Evolutionary conservation across 2,113 vertebrate genomes (phyloP).

Genomic region (Salvelinus sp.): DNA sequence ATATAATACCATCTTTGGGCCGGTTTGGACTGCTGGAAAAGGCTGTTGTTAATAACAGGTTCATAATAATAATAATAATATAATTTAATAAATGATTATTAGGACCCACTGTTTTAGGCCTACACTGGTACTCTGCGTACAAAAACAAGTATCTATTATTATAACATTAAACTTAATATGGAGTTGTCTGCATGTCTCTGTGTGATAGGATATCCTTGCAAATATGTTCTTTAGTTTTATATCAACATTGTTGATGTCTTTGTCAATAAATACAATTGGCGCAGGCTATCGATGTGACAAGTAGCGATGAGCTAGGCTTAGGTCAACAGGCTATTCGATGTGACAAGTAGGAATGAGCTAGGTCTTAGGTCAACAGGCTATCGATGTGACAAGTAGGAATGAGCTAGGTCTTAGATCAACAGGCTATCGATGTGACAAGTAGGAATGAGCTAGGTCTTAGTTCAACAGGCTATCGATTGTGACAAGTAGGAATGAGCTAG

Average conservation of each 20-base stretch:
- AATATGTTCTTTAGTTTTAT: slow-evolving; percentile 15
- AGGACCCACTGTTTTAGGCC: slow-evolving; percentile 42
- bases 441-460: no score
- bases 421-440: no score
- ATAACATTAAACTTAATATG: slow-evolving; percentile 58
- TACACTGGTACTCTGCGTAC: slow-evolving; percentile 28
- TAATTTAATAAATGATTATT: slow-evolving; percentile 34
- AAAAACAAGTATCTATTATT: not conserved
- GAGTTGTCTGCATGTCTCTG: slow-evolving; percentile 29
- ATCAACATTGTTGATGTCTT: slow-evolving; percentile 39
- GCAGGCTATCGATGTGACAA: slow-evolving; percentile 39
- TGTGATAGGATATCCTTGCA: slow-evolving; percentile 42
- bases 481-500: no score
- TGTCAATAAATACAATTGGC: slow-evolving; percentile 45
- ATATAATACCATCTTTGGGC: slow-evolving; percentile 77
- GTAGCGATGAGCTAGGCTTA: not conserved
- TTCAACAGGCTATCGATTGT: no score
- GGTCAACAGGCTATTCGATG: no score
- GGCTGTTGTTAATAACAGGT: slow-evolving; percentile 18
- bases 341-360: no score
- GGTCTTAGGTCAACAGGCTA: no score
- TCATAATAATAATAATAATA: slow-evolving; percentile 45
- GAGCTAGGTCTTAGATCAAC: no score
- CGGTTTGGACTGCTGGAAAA: slow-evolving; percentile 60
- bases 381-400: no score